Evolutionary conservation across 2,888 invertebrate species (phyloP).

Genomic region (Nomada goodeniana): DNA sequence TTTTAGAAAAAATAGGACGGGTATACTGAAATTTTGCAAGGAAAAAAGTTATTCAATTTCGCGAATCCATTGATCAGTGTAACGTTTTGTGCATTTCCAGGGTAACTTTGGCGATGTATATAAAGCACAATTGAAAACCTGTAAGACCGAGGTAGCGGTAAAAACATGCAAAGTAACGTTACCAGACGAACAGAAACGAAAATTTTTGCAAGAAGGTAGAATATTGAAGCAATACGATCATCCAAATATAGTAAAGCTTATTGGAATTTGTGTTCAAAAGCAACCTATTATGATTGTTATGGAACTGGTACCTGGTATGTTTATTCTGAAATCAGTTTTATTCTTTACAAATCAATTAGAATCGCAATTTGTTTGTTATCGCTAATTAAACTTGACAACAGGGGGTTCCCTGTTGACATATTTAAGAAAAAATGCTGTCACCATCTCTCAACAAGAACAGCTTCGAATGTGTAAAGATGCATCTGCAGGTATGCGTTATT

Average conservation of each 20-base stretch:
- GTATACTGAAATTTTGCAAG: constrained; percentile 85
- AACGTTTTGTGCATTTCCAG: constrained; percentile 84
- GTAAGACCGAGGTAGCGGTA: constrained; percentile 95
- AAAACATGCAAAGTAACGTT: constrained; percentile 97
- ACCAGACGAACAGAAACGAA: constrained; percentile 96
- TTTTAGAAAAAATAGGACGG: constrained; percentile 96
- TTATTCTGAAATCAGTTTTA: not conserved
- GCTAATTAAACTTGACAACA: constrained; percentile 74
- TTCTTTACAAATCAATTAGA: not conserved
- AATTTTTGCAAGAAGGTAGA: constrained; percentile 97
- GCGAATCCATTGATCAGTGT: constrained; percentile 4
- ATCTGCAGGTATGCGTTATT: constrained; percentile 97
- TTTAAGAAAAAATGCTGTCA: constrained; percentile 91
- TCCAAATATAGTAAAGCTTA: constrained; percentile 97
- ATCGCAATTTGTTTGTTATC: constrained; percentile 43
- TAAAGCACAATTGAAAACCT: constrained; percentile 93
- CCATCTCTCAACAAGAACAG: constrained; percentile 88
- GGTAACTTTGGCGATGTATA: constrained; percentile 99
- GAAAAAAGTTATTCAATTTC: not conserved
- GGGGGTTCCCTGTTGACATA: constrained; percentile 96
- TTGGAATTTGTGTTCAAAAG: constrained; percentile 98
- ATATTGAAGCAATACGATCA: constrained; percentile 98
- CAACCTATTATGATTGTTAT: constrained; percentile 99
- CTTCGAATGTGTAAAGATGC: constrained; percentile 97
- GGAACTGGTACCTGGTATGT: constrained; percentile 95